A percentile compares a stretch with the other conserved stretches of the same genome.
Conservation (phyloP, 2,797 vertebrate genomes). For the Chlorospingus semifuscus region DNA sequence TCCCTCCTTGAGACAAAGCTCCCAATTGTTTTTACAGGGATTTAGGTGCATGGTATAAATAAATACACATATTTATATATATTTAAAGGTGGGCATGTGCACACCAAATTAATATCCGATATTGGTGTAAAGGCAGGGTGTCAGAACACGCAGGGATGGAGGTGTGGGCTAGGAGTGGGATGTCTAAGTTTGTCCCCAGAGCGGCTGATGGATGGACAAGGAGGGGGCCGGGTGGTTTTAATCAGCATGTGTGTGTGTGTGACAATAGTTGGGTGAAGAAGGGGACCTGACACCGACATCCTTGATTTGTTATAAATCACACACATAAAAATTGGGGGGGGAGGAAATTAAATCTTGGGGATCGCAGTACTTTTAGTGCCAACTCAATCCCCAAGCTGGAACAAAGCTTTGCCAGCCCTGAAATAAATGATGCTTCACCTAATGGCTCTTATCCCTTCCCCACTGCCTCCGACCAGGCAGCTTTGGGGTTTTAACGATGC, state of each 20-base stretch:
- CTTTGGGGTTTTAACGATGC: slow-evolving; percentile 13
- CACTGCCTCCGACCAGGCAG: slow-evolving; percentile 17
- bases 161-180: neutral
- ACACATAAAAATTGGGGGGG: neutral
- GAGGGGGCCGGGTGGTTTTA: neutral
- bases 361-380: neutral
- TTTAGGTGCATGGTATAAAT: neutral
- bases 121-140: neutral
- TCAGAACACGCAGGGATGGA: accelerated
- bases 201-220: slow-evolving; percentile 13
- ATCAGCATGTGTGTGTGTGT: neutral
- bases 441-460: slow-evolving; percentile 48
- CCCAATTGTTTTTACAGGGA: neutral
- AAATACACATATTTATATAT: neutral
- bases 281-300: neutral
- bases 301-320: slow-evolving; percentile 48
- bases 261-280: slow-evolving; percentile 46
- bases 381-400: slow-evolving; percentile 35
- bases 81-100: neutral
- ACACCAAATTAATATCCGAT: neutral
- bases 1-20: neutral
- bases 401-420: slow-evolving; percentile 61
- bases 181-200: neutral
- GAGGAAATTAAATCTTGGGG: neutral
- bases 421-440: slow-evolving; percentile 41